Percentiles rank a stretch among this genome's conserved stretches.
Evolutionary conservation across 2,113 vertebrate species (phyloP).

Genomic region (Chaenocephalus aceratus): DNA sequence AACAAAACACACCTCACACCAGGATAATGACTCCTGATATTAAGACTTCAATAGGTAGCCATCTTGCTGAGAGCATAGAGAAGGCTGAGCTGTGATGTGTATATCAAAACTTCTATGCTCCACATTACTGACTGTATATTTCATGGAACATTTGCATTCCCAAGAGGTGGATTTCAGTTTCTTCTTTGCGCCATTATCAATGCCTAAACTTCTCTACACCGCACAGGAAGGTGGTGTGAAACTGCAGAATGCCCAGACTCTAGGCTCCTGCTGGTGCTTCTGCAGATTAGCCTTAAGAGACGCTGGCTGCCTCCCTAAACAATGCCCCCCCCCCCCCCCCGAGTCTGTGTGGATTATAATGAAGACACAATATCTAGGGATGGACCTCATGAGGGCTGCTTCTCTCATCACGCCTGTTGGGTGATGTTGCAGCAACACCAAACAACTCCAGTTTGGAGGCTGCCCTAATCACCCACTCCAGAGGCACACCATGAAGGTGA

Average conservation of each 20-base stretch:
- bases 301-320: slow-evolving; percentile 61
- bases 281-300: slow-evolving; percentile 63
- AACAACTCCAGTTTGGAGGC: slow-evolving; percentile 36
- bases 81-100: slow-evolving; percentile 41
- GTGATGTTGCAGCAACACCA: slow-evolving; percentile 29
- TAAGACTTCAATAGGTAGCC: slow-evolving; percentile 47
- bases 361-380: slow-evolving; percentile 73
- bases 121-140: slow-evolving; percentile 38
- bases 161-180: slow-evolving; percentile 46
- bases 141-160: slow-evolving; percentile 45
- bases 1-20: slow-evolving; percentile 49
- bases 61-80: slow-evolving; percentile 30
- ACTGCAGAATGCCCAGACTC: slow-evolving; percentile 41
- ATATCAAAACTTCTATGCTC: slow-evolving; percentile 27
- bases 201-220: slow-evolving; percentile 26
- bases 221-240: slow-evolving; percentile 35
- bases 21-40: slow-evolving; percentile 50
- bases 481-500: slow-evolving; percentile 42
- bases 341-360: slow-evolving; percentile 70
- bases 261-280: slow-evolving; percentile 49
- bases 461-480: slow-evolving; percentile 62
- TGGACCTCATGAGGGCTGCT: slow-evolving; percentile 38
- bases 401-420: slow-evolving; percentile 50
- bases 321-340: slow-evolving; percentile 51
- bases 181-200: slow-evolving; percentile 50